Conservation (phyloP, 2,888 invertebrate genomes). For the Portevinia maculata region DNA sequence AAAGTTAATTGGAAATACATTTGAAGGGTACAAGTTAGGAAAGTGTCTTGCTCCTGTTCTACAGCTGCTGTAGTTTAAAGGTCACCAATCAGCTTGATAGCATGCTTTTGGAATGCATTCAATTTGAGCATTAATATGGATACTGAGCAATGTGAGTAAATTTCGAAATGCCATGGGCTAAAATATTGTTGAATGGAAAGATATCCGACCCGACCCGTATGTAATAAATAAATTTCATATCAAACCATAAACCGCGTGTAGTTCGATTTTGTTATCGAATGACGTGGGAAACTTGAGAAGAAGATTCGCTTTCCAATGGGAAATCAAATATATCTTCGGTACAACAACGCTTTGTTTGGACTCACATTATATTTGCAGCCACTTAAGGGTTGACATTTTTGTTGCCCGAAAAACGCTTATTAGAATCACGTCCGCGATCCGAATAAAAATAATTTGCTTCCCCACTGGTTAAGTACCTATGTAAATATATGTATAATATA, state of each 20-base stretch:
- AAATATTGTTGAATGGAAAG: not conserved
- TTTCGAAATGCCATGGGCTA: slow-evolving; percentile 23
- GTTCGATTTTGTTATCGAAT: not conserved
- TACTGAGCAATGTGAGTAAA: slow-evolving; percentile 62
- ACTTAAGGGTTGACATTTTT: slow-evolving; percentile 32
- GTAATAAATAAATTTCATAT: not conserved
- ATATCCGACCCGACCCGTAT: not conserved
- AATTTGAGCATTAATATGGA: slow-evolving; percentile 40
- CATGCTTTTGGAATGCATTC: slow-evolving; percentile 65
- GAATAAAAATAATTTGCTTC: slow-evolving; percentile 46
- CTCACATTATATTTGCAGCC: slow-evolving; percentile 32
- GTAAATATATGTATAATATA: no score
- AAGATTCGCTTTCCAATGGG: slow-evolving; percentile 29
- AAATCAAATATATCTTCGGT: slow-evolving; percentile 27
- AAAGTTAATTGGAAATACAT: slow-evolving; percentile 20
- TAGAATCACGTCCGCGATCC: not conserved
- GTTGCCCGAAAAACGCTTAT: slow-evolving; percentile 2
- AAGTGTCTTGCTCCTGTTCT: slow-evolving; percentile 42
- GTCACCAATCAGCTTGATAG: slow-evolving; percentile 55
- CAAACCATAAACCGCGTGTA: not conserved
- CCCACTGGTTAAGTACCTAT: slow-evolving; percentile 4
- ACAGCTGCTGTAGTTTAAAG: slow-evolving; percentile 58
- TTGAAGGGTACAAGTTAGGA: slow-evolving; percentile 13
- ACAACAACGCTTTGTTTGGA: slow-evolving; percentile 15
- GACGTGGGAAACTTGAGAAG: slow-evolving; percentile 22